A percentile compares a stretch with the other conserved stretches of the same genome.
phyloP scores from a whole-genome alignment of 2,888 invertebrate genomes.

The Eupithecia inturbata region DNA sequence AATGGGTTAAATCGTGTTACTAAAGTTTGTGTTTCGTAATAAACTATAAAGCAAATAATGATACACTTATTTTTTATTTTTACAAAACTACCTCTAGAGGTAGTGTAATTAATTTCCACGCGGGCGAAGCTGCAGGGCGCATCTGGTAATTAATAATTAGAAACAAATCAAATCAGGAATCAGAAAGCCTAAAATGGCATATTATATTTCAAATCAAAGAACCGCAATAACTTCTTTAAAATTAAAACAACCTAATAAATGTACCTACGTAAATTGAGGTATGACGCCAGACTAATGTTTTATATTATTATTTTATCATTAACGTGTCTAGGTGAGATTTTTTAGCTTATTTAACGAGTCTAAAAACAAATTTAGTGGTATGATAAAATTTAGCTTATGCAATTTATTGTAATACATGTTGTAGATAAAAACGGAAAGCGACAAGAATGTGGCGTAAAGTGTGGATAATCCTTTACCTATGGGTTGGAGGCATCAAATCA shows the following conservation, averaged over 20 bases:
- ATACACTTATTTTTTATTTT: no score
- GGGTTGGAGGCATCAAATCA: no score
- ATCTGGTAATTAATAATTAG: neutral
- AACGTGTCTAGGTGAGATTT: constrained; percentile 17
- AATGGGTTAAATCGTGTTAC: no score
- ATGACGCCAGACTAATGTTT: constrained; percentile 53
- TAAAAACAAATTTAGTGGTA: constrained; percentile 7
- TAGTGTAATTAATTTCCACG: no score
- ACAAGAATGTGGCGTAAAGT: no score
- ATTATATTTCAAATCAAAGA: neutral
- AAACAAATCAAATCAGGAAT: neutral
- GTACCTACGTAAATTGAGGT: constrained; percentile 16
- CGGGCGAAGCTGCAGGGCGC: no score
- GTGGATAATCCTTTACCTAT: no score
- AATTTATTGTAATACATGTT: neutral
- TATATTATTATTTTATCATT: constrained; percentile 48
- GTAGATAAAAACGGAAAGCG: neutral
- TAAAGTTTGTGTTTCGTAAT: no score
- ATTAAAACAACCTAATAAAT: constrained; percentile 18
- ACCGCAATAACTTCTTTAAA: constrained; percentile 3
- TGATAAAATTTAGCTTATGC: neutral
- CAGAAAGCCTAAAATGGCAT: neutral
- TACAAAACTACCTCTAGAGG: no score
- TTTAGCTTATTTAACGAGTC: constrained; percentile 11
- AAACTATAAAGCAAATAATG: no score